Percentiles rank a stretch among this genome's conserved stretches.
Evolutionary conservation across 2,797 vertebrate species (phyloP).

Genomic region (Octomys mimax): DNA sequence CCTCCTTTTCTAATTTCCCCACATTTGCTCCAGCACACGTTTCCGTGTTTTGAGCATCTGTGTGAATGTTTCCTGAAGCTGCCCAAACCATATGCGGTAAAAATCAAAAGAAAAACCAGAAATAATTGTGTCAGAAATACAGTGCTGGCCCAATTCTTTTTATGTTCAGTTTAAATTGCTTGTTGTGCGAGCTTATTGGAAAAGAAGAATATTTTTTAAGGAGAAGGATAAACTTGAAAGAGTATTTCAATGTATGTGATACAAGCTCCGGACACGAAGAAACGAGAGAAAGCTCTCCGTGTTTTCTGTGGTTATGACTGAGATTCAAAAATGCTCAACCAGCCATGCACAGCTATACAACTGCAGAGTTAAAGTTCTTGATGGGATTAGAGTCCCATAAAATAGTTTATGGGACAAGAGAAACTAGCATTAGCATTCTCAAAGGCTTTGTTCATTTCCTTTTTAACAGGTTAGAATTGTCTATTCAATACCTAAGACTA

Average conservation of each 20-base stretch:
- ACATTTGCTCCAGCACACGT: not conserved
- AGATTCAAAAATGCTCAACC: conserved; percentile 82
- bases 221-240: conserved; percentile 71
- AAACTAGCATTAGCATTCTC: not conserved
- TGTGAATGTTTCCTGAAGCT: conserved; percentile 48
- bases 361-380: conserved; percentile 79
- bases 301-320: conserved; percentile 80
- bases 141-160: conserved; percentile 79
- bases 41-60: conserved; percentile 49
- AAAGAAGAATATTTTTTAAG: conserved; percentile 54
- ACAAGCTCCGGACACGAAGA: conserved; percentile 77
- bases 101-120: conserved; percentile 60
- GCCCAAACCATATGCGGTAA: conserved; percentile 14
- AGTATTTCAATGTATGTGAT: conserved; percentile 75
- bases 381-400: not conserved
- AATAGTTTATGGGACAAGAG: not conserved
- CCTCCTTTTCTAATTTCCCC: conserved; percentile 16
- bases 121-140: conserved; percentile 64
- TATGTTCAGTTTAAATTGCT: conserved; percentile 82
- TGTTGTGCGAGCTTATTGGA: conserved; percentile 82
- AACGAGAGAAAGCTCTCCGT: conserved; percentile 80
- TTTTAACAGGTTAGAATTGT: not conserved
- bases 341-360: conserved; percentile 56
- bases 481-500: not conserved
- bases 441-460: not conserved